Evolutionary conservation across 2,113 vertebrate species (phyloP).

Genomic region (Perca fluviatilis): DNA sequence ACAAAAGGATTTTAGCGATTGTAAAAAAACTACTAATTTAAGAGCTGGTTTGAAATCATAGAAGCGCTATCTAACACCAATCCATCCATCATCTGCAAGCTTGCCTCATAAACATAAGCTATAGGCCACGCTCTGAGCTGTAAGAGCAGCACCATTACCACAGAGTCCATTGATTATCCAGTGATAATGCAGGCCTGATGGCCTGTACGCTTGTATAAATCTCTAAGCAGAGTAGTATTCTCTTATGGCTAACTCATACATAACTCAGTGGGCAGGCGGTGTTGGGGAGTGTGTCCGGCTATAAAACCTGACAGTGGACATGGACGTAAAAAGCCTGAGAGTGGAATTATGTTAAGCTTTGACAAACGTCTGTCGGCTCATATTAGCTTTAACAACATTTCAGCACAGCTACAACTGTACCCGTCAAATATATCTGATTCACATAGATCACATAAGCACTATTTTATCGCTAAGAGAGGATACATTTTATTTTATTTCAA

Average conservation of each 20-base stretch:
- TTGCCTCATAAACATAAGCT: conserved; percentile 23
- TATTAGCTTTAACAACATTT: neutral
- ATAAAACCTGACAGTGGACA: conserved; percentile 15
- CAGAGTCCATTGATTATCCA: conserved; percentile 43
- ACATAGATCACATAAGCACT: neutral
- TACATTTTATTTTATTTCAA: too few relatives aligned
- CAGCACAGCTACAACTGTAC: neutral
- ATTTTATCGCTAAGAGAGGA: neutral
- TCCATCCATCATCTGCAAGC: conserved; percentile 18
- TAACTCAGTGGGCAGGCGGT: conserved; percentile 34
- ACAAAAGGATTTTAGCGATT: too few relatives aligned
- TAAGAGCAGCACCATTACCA: conserved; percentile 27
- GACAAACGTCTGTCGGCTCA: neutral
- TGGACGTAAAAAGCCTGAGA: conserved; percentile 5
- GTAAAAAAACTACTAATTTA: neutral
- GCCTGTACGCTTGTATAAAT: conserved; percentile 35
- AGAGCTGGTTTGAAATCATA: conserved; percentile 10
- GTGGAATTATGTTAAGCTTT: conserved; percentile 9
- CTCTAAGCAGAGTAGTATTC: conserved; percentile 3
- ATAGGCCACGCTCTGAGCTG: neutral
- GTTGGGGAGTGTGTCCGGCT: conserved; percentile 20
- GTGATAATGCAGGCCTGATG: conserved; percentile 30
- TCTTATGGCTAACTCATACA: conserved; percentile 25
- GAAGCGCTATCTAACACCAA: neutral
- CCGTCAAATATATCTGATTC: conserved; percentile 4